phyloP scores from a whole-genome alignment of 2,888 invertebrate species.

The Polymixis lichenea region DNA sequence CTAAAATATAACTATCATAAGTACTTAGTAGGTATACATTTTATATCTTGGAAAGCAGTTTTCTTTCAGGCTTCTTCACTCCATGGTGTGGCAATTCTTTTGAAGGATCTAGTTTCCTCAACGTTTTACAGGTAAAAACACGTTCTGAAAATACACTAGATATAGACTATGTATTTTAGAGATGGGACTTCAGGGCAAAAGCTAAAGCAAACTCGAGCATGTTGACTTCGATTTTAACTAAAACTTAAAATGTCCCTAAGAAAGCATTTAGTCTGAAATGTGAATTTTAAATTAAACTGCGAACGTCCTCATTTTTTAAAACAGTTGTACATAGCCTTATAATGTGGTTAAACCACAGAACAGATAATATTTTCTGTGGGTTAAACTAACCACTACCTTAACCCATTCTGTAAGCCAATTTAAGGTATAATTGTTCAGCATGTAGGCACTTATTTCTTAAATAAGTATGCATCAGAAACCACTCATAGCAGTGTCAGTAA shows the following conservation, averaged over 20 bases:
- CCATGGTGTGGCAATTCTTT: background rate
- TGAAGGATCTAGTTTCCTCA: background rate
- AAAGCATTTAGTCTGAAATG: background rate
- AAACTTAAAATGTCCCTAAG: background rate
- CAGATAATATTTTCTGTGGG: background rate
- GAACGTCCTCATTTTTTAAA: background rate
- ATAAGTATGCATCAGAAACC: slow-evolving; percentile 11
- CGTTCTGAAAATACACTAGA: background rate
- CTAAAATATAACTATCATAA: background rate
- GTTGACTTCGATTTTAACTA: background rate
- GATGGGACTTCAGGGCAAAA: background rate
- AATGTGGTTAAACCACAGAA: background rate
- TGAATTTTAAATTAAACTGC: background rate
- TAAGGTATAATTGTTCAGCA: background rate
- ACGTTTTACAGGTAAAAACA: background rate
- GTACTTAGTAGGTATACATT: background rate
- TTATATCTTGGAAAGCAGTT: background rate
- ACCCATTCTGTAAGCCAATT: background rate
- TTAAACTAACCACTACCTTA: background rate
- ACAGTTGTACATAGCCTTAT: background rate
- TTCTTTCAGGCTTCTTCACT: background rate
- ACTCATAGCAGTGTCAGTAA: background rate
- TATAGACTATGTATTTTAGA: background rate
- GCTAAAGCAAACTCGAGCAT: background rate
- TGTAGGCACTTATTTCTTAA: background rate